Base-by-base conservation (phyloP, 2,888 invertebrate genomes). In the Bugula neritina region DNA sequence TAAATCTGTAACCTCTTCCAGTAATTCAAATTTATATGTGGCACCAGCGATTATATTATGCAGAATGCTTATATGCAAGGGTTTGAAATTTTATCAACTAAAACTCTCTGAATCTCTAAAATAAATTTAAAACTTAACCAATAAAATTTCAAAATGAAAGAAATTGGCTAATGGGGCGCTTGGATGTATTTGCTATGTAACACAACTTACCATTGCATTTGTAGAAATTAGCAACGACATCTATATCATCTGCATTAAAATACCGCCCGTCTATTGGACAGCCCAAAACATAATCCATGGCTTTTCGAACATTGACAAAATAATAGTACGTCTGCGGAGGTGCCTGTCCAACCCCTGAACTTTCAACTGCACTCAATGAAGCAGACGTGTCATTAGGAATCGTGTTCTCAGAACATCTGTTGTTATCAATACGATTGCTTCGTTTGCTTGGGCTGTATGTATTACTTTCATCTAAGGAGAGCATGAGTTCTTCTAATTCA, bases 401-500 rank as follows among this genome's bases (percentile, higher is more conserved):
- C 10, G 5, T 5, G 5, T 43, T 43, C n/a, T n/a, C n/a, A n/a
- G n/a, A n/a, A n/a, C n/a, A n/a, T n/a, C n/a, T n/a, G n/a, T n/a
- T n/a, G n/a, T n/a, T n/a, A n/a, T n/a, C n/a, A n/a, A n/a, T n/a
- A 17, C 43, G 43, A 10, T 5, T 5, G 17, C 43, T 43, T 25
- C 10, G 63, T 63, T 63, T 63, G 17, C 31, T 25, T 25, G 63
- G 63, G 3, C 25, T 25, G 31, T 13, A 25, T 13, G 63, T 31
- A n/a, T 25, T 63, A 10, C 31, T 10, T 5, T 63, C 63, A 27
- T 25, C n/a, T 27, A 63, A 13, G 10, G 63, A 63, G 2, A 5
- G 5, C 63, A 63, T 63, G 5, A 63, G 5, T 31, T 63, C 63
- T n/a, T 63, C 63, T 34, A 63, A 27, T 13, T 34, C 63, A 63